phyloP scores from a whole-genome alignment of 2,113 vertebrate genomes.

The Centropus unirufus region DNA sequence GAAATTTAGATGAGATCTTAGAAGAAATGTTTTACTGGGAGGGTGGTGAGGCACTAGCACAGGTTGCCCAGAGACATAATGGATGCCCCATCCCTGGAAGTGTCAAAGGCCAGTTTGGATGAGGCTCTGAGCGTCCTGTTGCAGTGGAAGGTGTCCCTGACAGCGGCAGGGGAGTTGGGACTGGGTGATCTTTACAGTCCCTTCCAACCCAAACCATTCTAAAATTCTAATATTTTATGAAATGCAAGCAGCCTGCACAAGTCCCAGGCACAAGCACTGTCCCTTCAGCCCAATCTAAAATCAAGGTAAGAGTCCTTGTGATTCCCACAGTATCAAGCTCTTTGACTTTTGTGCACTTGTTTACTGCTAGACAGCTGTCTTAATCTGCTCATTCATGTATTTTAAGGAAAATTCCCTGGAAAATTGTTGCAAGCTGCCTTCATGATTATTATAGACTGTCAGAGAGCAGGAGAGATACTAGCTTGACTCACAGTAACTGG shows the following conservation, averaged over 20 bases:
- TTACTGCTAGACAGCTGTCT: background rate
- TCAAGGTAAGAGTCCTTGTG: background rate
- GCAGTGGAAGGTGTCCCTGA: too few relatives aligned
- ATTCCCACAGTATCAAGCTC: background rate
- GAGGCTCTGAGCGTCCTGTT: too few relatives aligned
- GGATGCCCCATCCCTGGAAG: too few relatives aligned
- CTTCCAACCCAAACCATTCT: too few relatives aligned
- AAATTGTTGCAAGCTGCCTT: background rate
- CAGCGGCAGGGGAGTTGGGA: too few relatives aligned
- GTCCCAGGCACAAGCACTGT: rapidly evolving
- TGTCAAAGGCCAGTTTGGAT: too few relatives aligned
- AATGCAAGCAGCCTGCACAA: background rate
- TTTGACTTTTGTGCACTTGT: background rate
- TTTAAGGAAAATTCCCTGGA: background rate
- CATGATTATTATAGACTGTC: background rate
- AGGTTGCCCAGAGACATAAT: too few relatives aligned
- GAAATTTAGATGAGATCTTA: too few relatives aligned
- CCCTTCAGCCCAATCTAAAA: background rate
- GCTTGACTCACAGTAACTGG: rapidly evolving
- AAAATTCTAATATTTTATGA: too few relatives aligned
- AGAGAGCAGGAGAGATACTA: background rate
- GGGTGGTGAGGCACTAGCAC: too few relatives aligned
- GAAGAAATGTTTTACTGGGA: too few relatives aligned
- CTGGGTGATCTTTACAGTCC: too few relatives aligned
- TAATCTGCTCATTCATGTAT: background rate